A percentile compares a stretch with the other conserved stretches of the same genome.
phyloP scores from a whole-genome alignment of 2,797 vertebrate genomes.

The Loriculus beryllinus region DNA sequence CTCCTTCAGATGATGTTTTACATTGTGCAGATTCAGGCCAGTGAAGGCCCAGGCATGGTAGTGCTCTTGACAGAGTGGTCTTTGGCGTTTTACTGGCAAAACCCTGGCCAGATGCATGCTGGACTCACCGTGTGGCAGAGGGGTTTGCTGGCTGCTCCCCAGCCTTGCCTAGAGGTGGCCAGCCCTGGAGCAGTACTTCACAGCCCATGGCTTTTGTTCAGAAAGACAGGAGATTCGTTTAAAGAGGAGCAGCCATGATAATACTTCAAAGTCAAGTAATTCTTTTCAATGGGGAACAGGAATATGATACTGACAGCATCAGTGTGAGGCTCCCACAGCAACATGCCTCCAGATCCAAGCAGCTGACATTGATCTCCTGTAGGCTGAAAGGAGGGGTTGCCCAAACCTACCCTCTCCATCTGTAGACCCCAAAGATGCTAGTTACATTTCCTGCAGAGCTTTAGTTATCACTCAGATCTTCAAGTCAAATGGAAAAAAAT shows the following conservation, averaged over 20 bases:
- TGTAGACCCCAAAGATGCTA: not conserved
- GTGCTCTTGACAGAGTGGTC: not conserved
- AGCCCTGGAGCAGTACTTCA: not conserved
- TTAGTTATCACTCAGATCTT: not conserved
- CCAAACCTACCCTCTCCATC: not conserved
- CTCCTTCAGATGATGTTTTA: not conserved
- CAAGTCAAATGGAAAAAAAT: not conserved
- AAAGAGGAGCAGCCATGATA: not conserved
- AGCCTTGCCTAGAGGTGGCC: not conserved
- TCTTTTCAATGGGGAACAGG: not conserved
- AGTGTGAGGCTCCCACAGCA: not conserved
- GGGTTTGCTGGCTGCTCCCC: not conserved
- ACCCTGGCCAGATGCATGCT: not conserved
- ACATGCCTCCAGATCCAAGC: not conserved
- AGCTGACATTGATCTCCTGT: not conserved
- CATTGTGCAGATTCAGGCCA: not conserved
- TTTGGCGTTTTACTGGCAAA: not conserved
- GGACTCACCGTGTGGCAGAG: not conserved
- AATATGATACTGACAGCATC: not conserved
- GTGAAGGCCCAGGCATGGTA: not conserved
- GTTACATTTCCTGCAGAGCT: not conserved
- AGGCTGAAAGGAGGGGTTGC: not conserved
- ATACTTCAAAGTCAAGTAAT: slow-evolving; percentile 21
- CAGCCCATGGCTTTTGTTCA: not conserved
- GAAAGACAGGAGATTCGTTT: not conserved